These are phyloP conservation scores for Dendrolimus pini DNA, from an alignment of 2,888 invertebrate genomes.

Conservation along the genomic window DNA sequence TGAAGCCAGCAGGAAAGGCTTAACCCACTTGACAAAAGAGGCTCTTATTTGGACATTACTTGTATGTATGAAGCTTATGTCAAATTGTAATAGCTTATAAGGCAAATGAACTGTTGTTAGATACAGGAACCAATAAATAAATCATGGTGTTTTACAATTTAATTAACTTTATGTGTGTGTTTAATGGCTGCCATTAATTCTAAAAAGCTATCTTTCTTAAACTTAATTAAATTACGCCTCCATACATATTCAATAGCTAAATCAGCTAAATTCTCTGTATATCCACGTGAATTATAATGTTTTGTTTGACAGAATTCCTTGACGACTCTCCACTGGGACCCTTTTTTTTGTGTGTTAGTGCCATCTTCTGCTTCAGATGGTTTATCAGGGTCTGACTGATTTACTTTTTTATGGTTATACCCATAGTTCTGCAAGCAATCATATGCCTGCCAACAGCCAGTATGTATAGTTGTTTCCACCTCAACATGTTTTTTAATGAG, in stretches of 20 bases:
- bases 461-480: constrained; percentile 16
- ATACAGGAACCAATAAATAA: no score
- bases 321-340: constrained; percentile 15
- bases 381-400: constrained; percentile 5
- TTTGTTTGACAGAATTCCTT: constrained; percentile 9
- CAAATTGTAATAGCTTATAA: no score
- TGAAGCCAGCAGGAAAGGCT: no score
- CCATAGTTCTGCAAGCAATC: constrained; percentile 12
- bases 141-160: no score
- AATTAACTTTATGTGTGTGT: no score
- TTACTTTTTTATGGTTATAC: constrained; percentile 16
- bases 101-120: no score
- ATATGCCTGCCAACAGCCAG: constrained; percentile 19
- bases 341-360: constrained; percentile 16
- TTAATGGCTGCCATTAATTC: no score
- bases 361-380: constrained; percentile 17
- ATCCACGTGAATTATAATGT: constrained; percentile 6
- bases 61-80: no score
- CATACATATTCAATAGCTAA: constrained; percentile 9
- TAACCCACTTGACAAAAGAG: no score
- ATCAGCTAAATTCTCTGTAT: background rate
- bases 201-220: no score
- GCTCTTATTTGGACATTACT: no score
- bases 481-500: constrained; percentile 20
- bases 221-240: background rate